A percentile compares a stretch with the other conserved stretches of the same genome.
phyloP scores from a whole-genome alignment of 1,140 invertebrate species.

The Diplogasteroides magnus region DNA sequence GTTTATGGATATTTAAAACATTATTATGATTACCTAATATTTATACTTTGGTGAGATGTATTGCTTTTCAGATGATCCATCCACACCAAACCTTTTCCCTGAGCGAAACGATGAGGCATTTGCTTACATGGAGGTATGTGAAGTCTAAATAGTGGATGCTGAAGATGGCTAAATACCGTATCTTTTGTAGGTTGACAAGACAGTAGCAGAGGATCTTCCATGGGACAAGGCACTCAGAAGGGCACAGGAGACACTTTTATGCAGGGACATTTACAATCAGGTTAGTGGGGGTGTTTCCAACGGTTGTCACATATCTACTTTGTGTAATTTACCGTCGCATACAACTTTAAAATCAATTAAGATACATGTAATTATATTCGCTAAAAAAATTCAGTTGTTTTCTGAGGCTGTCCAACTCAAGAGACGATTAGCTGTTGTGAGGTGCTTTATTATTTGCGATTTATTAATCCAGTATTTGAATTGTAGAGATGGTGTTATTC shows the following conservation, averaged over 20 bases:
- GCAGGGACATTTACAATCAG: slow-evolving; percentile 9
- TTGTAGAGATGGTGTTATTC: slow-evolving; percentile 6
- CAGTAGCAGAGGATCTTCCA: slow-evolving; percentile 4
- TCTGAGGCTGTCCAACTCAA: background rate
- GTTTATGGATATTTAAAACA: no score
- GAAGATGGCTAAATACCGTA: background rate
- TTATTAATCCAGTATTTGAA: no score
- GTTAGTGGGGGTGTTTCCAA: no score
- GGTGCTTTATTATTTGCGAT: no score
- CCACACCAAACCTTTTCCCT: background rate
- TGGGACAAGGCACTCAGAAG: slow-evolving; percentile 25
- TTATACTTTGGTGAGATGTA: no score
- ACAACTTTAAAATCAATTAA: no score
- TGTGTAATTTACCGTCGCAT: no score
- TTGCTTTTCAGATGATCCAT: background rate
- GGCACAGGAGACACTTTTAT: slow-evolving; percentile 22
- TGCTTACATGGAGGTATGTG: background rate
- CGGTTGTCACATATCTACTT: no score
- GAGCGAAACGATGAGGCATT: background rate
- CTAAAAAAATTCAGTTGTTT: background rate
- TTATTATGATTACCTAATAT: no score
- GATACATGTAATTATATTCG: background rate
- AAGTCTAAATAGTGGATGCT: background rate
- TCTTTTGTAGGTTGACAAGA: background rate
- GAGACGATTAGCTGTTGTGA: background rate